Percentiles rank a stretch among this genome's conserved stretches.
Conservation (phyloP, 2,113 vertebrate species). For the Petaurus breviceps region DNA sequence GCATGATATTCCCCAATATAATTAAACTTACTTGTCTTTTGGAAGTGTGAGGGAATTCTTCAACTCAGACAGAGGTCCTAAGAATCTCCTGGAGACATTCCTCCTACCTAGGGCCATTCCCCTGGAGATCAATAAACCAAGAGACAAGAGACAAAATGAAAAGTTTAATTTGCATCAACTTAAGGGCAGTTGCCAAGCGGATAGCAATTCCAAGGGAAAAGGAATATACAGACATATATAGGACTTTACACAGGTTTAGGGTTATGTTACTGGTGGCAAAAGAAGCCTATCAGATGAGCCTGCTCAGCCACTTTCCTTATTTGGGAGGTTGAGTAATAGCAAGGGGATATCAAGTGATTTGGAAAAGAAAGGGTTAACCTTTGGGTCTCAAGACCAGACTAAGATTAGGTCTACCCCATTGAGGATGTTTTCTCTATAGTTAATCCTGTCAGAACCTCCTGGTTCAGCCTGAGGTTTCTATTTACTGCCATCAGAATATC, state of each 20-base stretch:
- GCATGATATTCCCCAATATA: not conserved
- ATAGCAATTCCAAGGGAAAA: not conserved
- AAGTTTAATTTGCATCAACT: not conserved
- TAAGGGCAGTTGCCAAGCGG: not conserved
- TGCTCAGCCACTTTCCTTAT: not conserved
- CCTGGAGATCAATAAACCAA: not conserved
- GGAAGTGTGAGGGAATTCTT: not conserved
- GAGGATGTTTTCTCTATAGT: not conserved
- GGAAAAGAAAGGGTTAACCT: not conserved
- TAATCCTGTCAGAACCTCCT: not conserved
- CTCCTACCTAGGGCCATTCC: not conserved
- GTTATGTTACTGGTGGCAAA: not conserved
- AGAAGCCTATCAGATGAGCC: not conserved
- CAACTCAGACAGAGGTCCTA: not conserved
- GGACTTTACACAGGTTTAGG: not conserved
- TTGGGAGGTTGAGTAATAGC: not conserved
- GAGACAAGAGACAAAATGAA: not conserved
- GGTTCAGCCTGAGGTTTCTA: not conserved
- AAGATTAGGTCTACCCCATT: not conserved
- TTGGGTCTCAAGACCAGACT: not conserved
- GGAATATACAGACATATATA: not conserved
- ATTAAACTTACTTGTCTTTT: not conserved
- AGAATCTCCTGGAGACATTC: not conserved
- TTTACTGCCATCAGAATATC: not conserved
- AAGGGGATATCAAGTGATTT: not conserved